Evolutionary conservation across 2,113 vertebrate genomes (phyloP).

Genomic region (Laticauda laticaudata): DNA sequence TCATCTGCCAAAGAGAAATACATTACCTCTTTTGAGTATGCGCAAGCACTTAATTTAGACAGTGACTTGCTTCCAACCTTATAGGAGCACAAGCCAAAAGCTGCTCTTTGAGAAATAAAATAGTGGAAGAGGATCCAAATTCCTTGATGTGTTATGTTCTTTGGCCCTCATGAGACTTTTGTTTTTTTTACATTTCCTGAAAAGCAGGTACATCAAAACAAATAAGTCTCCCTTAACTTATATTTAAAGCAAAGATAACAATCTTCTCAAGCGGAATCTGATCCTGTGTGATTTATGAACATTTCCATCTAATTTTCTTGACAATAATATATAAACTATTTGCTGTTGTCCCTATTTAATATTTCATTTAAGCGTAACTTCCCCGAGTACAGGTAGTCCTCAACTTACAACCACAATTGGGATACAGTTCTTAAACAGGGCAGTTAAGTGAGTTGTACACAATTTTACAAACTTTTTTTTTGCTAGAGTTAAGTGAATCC

Average conservation of each 20-base stretch:
- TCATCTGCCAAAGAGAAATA: not conserved
- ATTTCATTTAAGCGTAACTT: not conserved
- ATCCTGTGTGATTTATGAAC: not conserved
- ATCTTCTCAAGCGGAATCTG: not conserved
- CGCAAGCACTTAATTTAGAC: not conserved
- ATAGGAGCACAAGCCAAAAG: not conserved
- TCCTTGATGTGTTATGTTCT: not conserved
- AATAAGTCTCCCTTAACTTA: not conserved
- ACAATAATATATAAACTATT: not conserved
- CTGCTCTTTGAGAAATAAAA: not conserved
- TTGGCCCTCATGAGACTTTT: not conserved
- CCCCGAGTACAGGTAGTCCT: not conserved
- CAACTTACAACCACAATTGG: no score
- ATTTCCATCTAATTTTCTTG: not conserved
- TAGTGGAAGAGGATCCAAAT: not conserved
- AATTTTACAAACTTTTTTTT: no score
- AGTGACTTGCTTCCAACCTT: not conserved
- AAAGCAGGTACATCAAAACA: not conserved
- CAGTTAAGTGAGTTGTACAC: no score
- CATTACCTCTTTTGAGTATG: not conserved
- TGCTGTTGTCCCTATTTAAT: not conserved
- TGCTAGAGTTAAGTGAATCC: no score
- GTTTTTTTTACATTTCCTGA: not conserved
- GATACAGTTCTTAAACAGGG: no score
- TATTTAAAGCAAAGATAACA: not conserved